phyloP scores from a whole-genome alignment of 2,797 vertebrate genomes.

The Sebastes wilsoni region DNA sequence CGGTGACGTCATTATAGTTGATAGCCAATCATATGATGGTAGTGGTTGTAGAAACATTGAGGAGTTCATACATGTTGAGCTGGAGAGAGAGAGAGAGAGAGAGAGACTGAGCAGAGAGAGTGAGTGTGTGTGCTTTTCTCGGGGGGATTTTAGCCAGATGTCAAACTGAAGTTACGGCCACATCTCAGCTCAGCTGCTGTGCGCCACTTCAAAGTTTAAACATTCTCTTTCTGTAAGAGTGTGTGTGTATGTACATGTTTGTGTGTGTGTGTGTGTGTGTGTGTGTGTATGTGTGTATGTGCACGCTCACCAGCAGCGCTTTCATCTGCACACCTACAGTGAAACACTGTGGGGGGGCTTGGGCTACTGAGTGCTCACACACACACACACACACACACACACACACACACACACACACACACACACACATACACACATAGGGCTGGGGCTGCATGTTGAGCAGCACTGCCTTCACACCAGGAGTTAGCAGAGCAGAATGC shows the following conservation, averaged over 20 bases:
- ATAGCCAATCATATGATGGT: slow-evolving; percentile 6
- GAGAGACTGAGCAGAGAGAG: neutral
- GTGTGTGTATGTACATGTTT: slow-evolving; percentile 5
- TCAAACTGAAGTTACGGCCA: slow-evolving; percentile 69
- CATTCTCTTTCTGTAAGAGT: slow-evolving; percentile 11
- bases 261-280: neutral
- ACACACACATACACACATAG: slow-evolving; percentile 16
- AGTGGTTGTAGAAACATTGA: neutral
- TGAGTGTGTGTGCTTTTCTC: slow-evolving; percentile 14
- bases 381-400: slow-evolving; percentile 18
- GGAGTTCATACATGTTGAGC: slow-evolving; percentile 7
- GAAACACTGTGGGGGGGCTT: slow-evolving; percentile 53
- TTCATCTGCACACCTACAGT: slow-evolving; percentile 76
- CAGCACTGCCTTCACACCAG: slow-evolving; percentile 36
- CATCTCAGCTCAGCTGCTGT: slow-evolving; percentile 61
- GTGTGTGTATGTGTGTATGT: slow-evolving; percentile 22
- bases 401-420: neutral
- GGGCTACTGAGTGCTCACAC: slow-evolving; percentile 34
- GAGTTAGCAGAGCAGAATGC: slow-evolving; percentile 26
- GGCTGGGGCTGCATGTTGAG: slow-evolving; percentile 55
- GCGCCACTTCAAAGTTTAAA: slow-evolving; percentile 62
- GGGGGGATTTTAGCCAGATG: slow-evolving; percentile 55
- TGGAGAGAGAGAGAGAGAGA: neutral
- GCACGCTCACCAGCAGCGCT: slow-evolving; percentile 56
- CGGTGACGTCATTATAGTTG: neutral